Percentiles rank a stretch among this genome's conserved stretches.
These are phyloP conservation scores for Chauna torquata DNA, from an alignment of 2,113 vertebrate genomes.

Conservation along the genomic window DNA sequence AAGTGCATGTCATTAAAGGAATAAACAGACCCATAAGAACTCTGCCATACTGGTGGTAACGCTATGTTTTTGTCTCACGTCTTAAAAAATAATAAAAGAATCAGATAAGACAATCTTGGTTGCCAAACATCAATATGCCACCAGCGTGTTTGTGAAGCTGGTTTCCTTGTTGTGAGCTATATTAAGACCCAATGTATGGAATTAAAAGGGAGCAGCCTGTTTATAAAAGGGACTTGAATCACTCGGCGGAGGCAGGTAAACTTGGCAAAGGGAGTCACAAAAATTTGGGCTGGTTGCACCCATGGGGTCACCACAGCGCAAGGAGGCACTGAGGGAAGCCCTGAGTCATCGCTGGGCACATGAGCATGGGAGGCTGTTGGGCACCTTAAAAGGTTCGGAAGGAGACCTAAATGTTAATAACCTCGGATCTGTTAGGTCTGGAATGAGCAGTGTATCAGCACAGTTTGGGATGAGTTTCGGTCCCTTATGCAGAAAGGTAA, in stretches of 20 bases:
- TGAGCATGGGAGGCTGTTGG: background rate
- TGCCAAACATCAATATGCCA: background rate
- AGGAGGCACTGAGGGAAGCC: background rate
- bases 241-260: background rate
- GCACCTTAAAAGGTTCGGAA: background rate
- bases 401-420: background rate
- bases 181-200: background rate
- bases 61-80: background rate
- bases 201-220: background rate
- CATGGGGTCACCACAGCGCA: background rate
- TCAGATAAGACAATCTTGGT: background rate
- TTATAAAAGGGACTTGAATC: background rate
- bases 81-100: background rate
- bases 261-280: constrained; percentile 34
- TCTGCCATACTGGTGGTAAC: background rate
- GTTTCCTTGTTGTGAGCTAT: background rate
- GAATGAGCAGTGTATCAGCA: rapidly evolving
- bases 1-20: background rate
- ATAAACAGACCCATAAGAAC: background rate
- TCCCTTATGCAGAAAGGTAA: background rate
- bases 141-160: rapidly evolving
- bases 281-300: background rate
- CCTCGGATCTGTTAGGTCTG: background rate
- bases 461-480: background rate
- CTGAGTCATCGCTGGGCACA: constrained; percentile 7